Evolutionary conservation across 2,113 vertebrate genomes (phyloP).

Genomic region (Aegypius monachus): DNA sequence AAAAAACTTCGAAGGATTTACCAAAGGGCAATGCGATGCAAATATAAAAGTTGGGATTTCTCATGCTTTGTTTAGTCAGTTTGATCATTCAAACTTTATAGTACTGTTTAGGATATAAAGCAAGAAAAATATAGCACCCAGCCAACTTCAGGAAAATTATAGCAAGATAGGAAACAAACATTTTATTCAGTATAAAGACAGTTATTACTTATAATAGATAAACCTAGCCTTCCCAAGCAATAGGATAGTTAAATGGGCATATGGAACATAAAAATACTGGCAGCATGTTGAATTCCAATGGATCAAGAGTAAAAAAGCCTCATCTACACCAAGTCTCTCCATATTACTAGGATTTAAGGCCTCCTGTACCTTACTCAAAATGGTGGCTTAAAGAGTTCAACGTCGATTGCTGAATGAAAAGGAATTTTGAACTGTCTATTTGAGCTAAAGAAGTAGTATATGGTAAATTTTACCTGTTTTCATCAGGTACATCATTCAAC

Average conservation of each 20-base stretch:
- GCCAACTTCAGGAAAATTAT: background rate
- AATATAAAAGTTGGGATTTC: background rate
- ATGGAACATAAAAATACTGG: background rate
- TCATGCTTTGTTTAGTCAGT: background rate
- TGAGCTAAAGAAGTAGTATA: background rate
- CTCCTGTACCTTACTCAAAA: background rate
- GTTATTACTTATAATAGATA: background rate
- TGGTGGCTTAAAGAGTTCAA: background rate
- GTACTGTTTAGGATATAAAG: background rate
- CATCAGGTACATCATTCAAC: background rate
- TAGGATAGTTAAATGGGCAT: background rate
- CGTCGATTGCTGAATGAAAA: background rate
- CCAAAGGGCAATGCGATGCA: fast-evolving
- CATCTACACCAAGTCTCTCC: background rate
- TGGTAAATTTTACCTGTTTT: background rate
- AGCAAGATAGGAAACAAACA: background rate
- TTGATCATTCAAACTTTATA: background rate
- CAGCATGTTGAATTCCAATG: background rate
- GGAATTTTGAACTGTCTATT: background rate
- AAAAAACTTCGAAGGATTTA: background rate
- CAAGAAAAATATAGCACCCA: background rate
- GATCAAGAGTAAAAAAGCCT: background rate
- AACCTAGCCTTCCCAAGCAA: background rate
- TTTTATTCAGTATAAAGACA: background rate
- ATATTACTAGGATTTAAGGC: too few relatives aligned